Percentiles rank a stretch among this genome's conserved stretches.
Evolutionary conservation across 1,140 invertebrate species (phyloP).

Genomic region (Dermatophagoides farinae): DNA sequence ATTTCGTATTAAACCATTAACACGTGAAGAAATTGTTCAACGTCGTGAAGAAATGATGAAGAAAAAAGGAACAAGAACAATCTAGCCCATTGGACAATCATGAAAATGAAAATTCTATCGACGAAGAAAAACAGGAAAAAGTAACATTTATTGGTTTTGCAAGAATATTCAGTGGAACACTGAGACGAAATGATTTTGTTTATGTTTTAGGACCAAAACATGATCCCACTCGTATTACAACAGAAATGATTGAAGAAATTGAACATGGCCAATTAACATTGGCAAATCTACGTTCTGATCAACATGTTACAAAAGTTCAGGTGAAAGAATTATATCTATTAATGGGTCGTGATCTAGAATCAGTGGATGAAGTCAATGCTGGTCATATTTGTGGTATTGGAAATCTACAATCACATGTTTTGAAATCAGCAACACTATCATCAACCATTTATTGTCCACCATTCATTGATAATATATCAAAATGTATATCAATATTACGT

Average conservation of each 20-base stretch:
- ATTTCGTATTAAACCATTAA: conserved; percentile 47
- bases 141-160: conserved; percentile 69
- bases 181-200: conserved; percentile 49
- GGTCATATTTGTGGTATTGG: conserved; percentile 80
- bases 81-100: conserved; percentile 15
- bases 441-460: conserved; percentile 60
- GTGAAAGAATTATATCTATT: conserved; percentile 62
- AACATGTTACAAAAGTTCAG: conserved; percentile 36
- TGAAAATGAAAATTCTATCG: conserved; percentile 9
- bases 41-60: conserved; percentile 42
- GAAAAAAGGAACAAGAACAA: not conserved
- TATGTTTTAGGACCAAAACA: conserved; percentile 79
- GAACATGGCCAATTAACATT: conserved; percentile 27
- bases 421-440: conserved; percentile 80
- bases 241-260: not conserved
- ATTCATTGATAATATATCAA: conserved; percentile 53
- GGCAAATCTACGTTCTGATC: conserved; percentile 41
- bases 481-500: conserved; percentile 45
- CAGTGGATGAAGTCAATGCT: conserved; percentile 52
- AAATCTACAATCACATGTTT: conserved; percentile 57
- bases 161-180: conserved; percentile 68
- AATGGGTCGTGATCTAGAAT: conserved; percentile 77
- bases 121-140: conserved; percentile 27
- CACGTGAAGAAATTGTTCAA: conserved; percentile 46
- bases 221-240: conserved; percentile 35